Percentiles rank a stretch among this genome's conserved stretches.
phyloP scores from a whole-genome alignment of 2,888 invertebrate species.

The Autographa gamma region DNA sequence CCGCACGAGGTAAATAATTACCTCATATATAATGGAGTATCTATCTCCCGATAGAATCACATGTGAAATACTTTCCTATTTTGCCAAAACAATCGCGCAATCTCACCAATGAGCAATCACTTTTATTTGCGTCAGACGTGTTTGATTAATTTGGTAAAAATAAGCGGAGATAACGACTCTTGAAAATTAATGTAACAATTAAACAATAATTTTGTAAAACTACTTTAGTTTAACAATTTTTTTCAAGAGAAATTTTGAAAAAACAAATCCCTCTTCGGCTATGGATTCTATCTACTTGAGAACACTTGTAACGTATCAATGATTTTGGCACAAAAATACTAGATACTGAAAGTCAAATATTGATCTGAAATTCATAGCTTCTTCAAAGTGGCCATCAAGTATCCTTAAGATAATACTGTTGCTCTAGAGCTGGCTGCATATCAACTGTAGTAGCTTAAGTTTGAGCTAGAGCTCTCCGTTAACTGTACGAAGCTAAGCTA shows the following conservation, averaged over 20 bases:
- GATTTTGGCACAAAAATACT: too few relatives aligned
- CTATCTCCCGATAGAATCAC: conserved; percentile 35
- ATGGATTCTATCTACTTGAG: too few relatives aligned
- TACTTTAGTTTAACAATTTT: too few relatives aligned
- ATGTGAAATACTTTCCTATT: conserved; percentile 47
- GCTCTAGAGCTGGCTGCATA: neutral
- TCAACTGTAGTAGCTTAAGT: conserved; percentile 6
- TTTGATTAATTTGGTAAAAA: conserved; percentile 37
- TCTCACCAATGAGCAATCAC: conserved; percentile 49
- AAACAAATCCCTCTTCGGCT: too few relatives aligned
- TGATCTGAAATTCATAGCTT: too few relatives aligned
- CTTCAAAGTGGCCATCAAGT: conserved; percentile 2
- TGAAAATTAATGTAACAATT: too few relatives aligned
- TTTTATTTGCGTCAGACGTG: conserved; percentile 53
- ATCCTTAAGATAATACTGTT: conserved; percentile 1
- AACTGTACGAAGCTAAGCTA: conserved; percentile 14
- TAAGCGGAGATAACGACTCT: too few relatives aligned
- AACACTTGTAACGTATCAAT: too few relatives aligned
- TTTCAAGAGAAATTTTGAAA: too few relatives aligned
- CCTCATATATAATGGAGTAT: conserved; percentile 24
- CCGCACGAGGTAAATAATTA: conserved; percentile 48
- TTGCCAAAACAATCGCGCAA: conserved; percentile 35
- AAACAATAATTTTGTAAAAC: too few relatives aligned
- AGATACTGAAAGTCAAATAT: neutral
- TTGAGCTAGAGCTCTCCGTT: conserved; percentile 10